phyloP scores from a whole-genome alignment of 2,888 invertebrate species.

The Dusona sp. region DNA sequence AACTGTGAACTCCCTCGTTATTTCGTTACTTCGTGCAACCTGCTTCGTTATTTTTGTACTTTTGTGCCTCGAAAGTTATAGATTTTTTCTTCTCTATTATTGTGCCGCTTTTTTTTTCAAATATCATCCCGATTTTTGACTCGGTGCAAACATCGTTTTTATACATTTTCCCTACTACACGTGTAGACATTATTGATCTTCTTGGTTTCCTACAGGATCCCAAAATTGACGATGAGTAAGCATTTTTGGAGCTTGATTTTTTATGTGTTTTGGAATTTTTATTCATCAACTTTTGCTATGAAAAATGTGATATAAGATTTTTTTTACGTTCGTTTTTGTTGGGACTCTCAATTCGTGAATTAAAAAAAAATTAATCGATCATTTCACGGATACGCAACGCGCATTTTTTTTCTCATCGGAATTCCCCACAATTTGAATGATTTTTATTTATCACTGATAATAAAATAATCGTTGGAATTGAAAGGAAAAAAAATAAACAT shows the following conservation, averaged over 20 bases:
- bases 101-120: not conserved
- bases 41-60: not conserved
- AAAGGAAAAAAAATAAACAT: not conserved
- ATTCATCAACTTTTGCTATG: too few relatives aligned
- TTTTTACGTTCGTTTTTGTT: not conserved
- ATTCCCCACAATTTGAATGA: not conserved
- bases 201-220: not conserved
- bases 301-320: not conserved
- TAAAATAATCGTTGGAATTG: not conserved
- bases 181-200: not conserved
- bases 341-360: not conserved
- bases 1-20: not conserved
- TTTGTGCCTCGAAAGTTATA: not conserved
- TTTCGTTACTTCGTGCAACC: not conserved
- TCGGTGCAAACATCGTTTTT: not conserved
- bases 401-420: not conserved
- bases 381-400: not conserved
- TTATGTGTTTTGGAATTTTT: not conserved
- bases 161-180: not conserved
- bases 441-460: not conserved
- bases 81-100: not conserved
- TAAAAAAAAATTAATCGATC: not conserved
- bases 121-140: not conserved
- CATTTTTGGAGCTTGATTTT: not conserved
- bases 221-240: constrained; percentile 14